phyloP scores from a whole-genome alignment of 1,140 invertebrate genomes.

The Drosophila mauritiana region DNA sequence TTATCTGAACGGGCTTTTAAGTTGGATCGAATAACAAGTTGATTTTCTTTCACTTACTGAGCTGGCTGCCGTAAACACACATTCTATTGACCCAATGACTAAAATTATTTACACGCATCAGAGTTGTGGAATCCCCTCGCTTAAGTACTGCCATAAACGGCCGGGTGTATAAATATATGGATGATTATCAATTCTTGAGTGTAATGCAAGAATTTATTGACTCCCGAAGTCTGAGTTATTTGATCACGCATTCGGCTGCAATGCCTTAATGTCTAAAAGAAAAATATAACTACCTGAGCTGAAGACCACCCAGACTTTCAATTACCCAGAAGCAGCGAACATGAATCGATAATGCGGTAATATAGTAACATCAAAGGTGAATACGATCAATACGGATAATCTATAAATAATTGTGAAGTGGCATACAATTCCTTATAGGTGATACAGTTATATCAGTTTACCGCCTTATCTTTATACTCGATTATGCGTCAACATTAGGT shows the following conservation, averaged over 20 bases:
- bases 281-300: not conserved
- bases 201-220: slow-evolving; percentile 13
- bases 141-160: slow-evolving; percentile 14
- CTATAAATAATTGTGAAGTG: not conserved
- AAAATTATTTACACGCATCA: not conserved
- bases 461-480: not conserved
- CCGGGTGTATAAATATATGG: slow-evolving; percentile 9
- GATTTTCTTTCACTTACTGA: no score
- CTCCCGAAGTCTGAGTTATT: slow-evolving; percentile 9
- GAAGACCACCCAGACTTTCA: not conserved
- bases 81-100: not conserved
- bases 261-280: not conserved
- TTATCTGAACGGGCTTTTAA: no score
- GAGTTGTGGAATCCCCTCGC: not conserved
- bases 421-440: not conserved
- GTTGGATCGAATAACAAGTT: no score
- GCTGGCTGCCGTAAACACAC: not conserved
- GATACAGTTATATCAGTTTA: not conserved
- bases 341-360: slow-evolving; percentile 10
- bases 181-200: slow-evolving; percentile 9
- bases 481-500: not conserved
- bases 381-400: slow-evolving; percentile 3
- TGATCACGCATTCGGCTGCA: slow-evolving; percentile 2
- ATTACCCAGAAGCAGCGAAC: not conserved
- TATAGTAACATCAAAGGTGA: not conserved